phyloP scores from a whole-genome alignment of 2,797 vertebrate species.

The Cheirogaleus major region DNA sequence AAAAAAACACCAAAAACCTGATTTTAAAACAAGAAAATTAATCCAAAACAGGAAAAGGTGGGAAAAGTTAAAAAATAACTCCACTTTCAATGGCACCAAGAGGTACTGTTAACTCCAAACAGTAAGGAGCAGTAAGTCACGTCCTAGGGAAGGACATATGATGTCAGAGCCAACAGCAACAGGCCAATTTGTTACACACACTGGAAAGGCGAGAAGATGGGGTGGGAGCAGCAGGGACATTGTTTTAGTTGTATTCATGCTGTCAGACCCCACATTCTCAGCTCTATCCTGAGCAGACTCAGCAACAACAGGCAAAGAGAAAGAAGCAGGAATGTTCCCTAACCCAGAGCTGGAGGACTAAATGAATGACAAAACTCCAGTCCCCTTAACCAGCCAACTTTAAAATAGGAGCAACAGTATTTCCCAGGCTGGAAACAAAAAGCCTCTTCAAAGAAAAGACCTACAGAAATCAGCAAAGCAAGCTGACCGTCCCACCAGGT shows the following conservation, averaged over 20 bases:
- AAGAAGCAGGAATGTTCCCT: not conserved
- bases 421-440: not conserved
- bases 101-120: not conserved
- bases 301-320: not conserved
- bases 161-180: not conserved
- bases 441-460: not conserved
- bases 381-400: not conserved
- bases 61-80: not conserved
- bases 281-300: not conserved
- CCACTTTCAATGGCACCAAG: not conserved
- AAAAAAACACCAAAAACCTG: not conserved
- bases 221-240: not conserved
- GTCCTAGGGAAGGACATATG: not conserved
- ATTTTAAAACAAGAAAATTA: not conserved
- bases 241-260: not conserved
- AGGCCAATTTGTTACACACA: not conserved
- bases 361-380: not conserved
- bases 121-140: not conserved
- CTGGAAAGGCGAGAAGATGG: rapidly evolving
- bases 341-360: not conserved
- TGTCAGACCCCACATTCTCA: not conserved
- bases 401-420: not conserved
- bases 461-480: too few relatives aligned
- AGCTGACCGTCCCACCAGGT: too few relatives aligned
- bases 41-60: not conserved